Evolutionary conservation across 2,113 vertebrate species (phyloP).

Genomic region (Eidolon helvum): DNA sequence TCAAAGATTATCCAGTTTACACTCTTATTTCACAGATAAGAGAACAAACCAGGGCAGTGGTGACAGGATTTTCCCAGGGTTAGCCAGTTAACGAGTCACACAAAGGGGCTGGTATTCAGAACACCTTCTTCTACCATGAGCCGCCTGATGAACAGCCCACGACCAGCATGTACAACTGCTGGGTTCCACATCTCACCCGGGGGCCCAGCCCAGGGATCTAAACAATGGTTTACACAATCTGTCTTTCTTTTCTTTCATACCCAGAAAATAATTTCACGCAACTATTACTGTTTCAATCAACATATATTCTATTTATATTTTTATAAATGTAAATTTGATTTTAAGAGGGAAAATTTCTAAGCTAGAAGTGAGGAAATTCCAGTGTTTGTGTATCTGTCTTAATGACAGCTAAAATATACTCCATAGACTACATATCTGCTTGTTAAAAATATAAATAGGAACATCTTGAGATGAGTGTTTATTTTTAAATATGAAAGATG

Average conservation of each 20-base stretch:
- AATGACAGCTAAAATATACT: constrained; percentile 44
- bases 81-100: not conserved
- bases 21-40: not conserved
- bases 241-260: constrained; percentile 7
- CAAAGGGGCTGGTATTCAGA: fast-evolving
- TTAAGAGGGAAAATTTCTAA: constrained; percentile 9
- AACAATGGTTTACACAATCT: not conserved
- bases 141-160: fast-evolving
- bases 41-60: not conserved
- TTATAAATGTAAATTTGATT: constrained; percentile 44
- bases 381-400: constrained; percentile 30
- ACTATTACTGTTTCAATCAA: not conserved
- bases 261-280: constrained; percentile 35
- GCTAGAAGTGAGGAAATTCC: constrained; percentile 49
- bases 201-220: not conserved
- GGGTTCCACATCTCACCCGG: fast-evolving
- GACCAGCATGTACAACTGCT: fast-evolving
- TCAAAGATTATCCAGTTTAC: not conserved
- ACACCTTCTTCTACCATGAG: fast-evolving
- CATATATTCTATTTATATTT: constrained; percentile 59
- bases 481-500: constrained; percentile 64
- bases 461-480: constrained; percentile 55
- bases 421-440: not conserved
- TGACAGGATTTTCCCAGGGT: not conserved
- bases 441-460: constrained; percentile 61